These are phyloP conservation scores for Ctenomys sociabilis DNA, from an alignment of 2,113 vertebrate species.

Conservation along the genomic window DNA sequence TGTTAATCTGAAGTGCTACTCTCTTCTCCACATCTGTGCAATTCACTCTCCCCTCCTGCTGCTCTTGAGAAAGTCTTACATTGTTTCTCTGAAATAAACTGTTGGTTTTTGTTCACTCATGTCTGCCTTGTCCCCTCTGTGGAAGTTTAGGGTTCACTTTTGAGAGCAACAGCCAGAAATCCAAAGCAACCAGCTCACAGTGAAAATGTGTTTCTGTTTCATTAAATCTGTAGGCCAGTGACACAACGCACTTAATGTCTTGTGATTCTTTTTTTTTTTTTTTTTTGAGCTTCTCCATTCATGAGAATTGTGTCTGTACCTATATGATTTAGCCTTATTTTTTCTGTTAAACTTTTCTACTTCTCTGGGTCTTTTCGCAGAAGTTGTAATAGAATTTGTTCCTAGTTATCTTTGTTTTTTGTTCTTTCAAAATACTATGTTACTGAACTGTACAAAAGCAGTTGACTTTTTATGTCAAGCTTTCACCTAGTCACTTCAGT, in stretches of 20 bases:
- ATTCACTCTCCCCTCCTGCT: rapidly evolving
- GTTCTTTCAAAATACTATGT: neutral
- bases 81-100: neutral
- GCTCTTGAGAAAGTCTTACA: neutral
- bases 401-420: neutral
- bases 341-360: neutral
- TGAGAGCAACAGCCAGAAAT: neutral
- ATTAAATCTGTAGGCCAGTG: neutral
- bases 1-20: neutral
- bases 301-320: neutral
- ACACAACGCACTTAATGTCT: neutral
- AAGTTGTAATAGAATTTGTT: neutral
- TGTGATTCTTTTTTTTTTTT: too few species aligned
- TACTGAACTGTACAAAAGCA: neutral
- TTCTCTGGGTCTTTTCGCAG: neutral
- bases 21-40: neutral
- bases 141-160: neutral
- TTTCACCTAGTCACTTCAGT: neutral
- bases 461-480: neutral
- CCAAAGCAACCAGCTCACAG: neutral
- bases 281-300: too few species aligned
- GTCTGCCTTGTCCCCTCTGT: neutral
- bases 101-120: neutral
- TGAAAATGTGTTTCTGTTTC: neutral
- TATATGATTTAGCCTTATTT: neutral